These are phyloP conservation scores for Muraenolepis orangiensis DNA, from an alignment of 2,797 vertebrate genomes.

Conservation along the genomic window DNA sequence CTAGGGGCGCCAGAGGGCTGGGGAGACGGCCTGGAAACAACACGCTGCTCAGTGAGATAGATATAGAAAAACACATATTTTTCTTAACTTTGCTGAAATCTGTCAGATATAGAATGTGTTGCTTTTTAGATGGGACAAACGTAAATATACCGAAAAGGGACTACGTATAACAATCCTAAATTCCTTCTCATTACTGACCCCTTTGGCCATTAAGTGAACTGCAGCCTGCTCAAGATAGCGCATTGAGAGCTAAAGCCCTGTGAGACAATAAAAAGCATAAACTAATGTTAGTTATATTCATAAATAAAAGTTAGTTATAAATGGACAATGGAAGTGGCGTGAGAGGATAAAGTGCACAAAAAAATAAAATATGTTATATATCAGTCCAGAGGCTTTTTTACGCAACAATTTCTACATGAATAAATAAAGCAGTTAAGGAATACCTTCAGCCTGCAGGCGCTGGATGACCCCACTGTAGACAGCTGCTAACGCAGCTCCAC, in stretches of 20 bases:
- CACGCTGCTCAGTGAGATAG: background rate
- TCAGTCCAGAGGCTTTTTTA: too few relatives aligned
- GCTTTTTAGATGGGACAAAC: background rate
- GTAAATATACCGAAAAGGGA: background rate
- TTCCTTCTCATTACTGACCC: too few relatives aligned
- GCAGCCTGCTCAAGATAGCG: too few relatives aligned
- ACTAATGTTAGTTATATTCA: too few relatives aligned
- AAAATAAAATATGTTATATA: background rate
- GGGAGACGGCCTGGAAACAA: slow-evolving; percentile 47
- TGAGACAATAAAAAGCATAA: too few relatives aligned
- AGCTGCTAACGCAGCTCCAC: slow-evolving; percentile 59
- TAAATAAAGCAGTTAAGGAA: too few relatives aligned
- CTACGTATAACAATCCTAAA: too few relatives aligned
- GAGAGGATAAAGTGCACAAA: background rate
- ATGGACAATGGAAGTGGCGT: too few relatives aligned
- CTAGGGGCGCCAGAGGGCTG: slow-evolving; percentile 39
- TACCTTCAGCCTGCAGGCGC: slow-evolving; percentile 59
- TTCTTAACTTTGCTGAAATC: background rate
- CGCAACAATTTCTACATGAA: too few relatives aligned
- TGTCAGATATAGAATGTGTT: background rate
- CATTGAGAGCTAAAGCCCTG: too few relatives aligned
- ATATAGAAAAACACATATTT: too few relatives aligned
- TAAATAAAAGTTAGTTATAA: background rate
- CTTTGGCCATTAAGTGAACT: too few relatives aligned
- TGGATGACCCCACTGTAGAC: slow-evolving; percentile 54